phyloP scores from a whole-genome alignment of 2,797 vertebrate genomes.

The Cephalopachus bancanus region DNA sequence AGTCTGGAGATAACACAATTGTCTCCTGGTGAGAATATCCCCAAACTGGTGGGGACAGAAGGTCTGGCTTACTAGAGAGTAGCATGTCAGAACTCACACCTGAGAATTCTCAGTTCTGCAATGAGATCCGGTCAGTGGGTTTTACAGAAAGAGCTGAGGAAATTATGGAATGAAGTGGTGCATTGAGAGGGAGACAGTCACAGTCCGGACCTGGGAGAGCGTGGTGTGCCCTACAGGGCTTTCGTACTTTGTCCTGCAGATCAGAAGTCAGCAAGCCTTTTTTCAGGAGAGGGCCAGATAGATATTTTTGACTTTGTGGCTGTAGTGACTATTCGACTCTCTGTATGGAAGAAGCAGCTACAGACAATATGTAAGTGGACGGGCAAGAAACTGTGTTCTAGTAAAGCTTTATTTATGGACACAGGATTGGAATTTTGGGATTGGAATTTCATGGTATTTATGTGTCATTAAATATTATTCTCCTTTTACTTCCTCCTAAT shows the following conservation, averaged over 20 bases:
- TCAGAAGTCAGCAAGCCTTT: too few relatives aligned
- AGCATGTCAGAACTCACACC: background rate
- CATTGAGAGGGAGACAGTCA: rapidly evolving
- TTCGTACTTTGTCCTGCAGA: background rate
- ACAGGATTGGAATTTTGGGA: background rate
- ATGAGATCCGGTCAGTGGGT: too few relatives aligned
- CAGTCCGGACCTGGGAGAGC: background rate
- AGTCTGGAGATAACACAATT: too few relatives aligned
- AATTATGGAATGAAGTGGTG: rapidly evolving
- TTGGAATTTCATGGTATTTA: background rate
- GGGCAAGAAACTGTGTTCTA: too few relatives aligned
- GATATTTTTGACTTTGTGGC: rapidly evolving
- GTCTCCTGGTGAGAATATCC: background rate
- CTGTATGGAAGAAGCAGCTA: rapidly evolving
- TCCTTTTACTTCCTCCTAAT: background rate
- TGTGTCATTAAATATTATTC: background rate
- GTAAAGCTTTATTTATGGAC: background rate
- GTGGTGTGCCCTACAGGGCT: too few relatives aligned
- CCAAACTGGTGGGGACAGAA: rapidly evolving
- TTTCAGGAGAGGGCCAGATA: background rate
- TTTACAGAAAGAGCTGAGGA: background rate
- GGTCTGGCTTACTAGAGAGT: background rate
- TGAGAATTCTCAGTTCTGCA: too few relatives aligned
- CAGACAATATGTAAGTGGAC: background rate
- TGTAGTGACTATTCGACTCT: background rate